phyloP scores from a whole-genome alignment of 2,888 invertebrate species.

The Drosophila lutescens region DNA sequence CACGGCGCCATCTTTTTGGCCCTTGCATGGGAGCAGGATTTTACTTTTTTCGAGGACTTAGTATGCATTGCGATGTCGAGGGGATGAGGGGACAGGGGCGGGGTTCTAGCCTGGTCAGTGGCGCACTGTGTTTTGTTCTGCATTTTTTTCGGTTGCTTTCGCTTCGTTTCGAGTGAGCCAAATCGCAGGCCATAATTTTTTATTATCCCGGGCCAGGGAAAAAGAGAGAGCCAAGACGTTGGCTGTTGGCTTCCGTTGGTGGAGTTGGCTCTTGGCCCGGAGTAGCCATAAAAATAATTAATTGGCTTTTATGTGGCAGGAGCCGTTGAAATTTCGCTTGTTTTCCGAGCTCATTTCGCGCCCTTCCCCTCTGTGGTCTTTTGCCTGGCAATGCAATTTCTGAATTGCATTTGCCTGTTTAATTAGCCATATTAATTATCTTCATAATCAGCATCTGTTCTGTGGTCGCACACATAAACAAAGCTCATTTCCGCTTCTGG shows the following conservation, averaged over 20 bases:
- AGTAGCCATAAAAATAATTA: conserved; percentile 78
- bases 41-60: conserved; percentile 45
- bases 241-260: conserved; percentile 45
- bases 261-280: conserved; percentile 41
- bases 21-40: conserved; percentile 46
- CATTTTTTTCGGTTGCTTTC: conserved; percentile 22
- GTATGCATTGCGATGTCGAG: conserved; percentile 17
- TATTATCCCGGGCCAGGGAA: conserved; percentile 60
- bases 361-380: conserved; percentile 12
- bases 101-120: conserved; percentile 60
- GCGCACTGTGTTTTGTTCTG: conserved; percentile 44
- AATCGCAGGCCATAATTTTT: conserved; percentile 76
- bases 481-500: conserved; percentile 65
- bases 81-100: background rate
- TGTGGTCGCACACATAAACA: conserved; percentile 52
- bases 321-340: conserved; percentile 69
- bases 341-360: conserved; percentile 35
- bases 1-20: conserved; percentile 82
- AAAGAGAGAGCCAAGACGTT: conserved; percentile 25
- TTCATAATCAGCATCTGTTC: conserved; percentile 55
- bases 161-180: conserved; percentile 69
- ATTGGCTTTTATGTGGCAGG: conserved; percentile 79
- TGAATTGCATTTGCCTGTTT: conserved; percentile 48
- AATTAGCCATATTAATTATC: conserved; percentile 72
- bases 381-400: conserved; percentile 33